Percentiles rank a stretch among this genome's conserved stretches.
Evolutionary conservation across 2,888 invertebrate species (phyloP).

Genomic region (Alcis repandata): DNA sequence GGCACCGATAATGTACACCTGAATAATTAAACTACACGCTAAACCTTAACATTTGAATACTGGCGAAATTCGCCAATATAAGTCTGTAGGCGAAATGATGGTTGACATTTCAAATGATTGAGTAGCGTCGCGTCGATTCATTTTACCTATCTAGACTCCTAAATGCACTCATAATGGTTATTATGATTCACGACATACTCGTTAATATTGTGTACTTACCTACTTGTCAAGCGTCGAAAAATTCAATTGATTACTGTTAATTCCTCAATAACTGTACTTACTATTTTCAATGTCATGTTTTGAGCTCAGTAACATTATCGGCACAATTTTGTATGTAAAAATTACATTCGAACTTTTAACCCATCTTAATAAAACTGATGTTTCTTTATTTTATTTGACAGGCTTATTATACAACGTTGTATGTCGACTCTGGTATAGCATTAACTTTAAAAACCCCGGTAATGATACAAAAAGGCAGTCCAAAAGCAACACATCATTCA

Average conservation of each 20-base stretch:
- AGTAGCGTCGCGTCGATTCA: background rate
- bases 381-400: too few relatives aligned
- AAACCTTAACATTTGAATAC: constrained; percentile 31
- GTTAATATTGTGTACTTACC: too few relatives aligned
- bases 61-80: constrained; percentile 2
- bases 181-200: too few relatives aligned
- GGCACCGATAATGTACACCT: constrained; percentile 50
- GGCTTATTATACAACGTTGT: too few relatives aligned
- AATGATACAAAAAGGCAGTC: constrained; percentile 15
- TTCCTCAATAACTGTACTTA: too few relatives aligned
- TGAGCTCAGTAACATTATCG: too few relatives aligned
- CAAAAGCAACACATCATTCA: constrained; percentile 82
- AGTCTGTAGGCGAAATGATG: background rate
- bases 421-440: background rate
- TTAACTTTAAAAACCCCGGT: background rate
- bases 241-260: too few relatives aligned
- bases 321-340: too few relatives aligned
- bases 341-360: too few relatives aligned
- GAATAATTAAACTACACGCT: constrained; percentile 45
- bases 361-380: too few relatives aligned
- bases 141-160: background rate
- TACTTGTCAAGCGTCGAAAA: too few relatives aligned
- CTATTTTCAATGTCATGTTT: too few relatives aligned
- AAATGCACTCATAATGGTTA: background rate
- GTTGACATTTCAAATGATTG: background rate